Base-by-base conservation (phyloP, 2,113 vertebrate species). In the Oophaga pumilio region DNA sequence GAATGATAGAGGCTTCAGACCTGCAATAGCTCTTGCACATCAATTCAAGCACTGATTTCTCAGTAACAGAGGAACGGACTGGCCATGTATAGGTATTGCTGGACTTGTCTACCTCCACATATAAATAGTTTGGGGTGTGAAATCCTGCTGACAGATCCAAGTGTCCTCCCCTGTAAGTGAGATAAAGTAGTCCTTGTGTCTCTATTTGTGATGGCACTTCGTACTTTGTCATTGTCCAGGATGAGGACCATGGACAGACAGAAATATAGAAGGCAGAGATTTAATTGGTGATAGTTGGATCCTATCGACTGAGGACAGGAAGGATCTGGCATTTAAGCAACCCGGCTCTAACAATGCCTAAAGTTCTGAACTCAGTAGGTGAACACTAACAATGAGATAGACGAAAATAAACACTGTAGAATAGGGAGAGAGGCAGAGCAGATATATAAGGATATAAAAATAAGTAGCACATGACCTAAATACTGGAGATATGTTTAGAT, bases 281-380 rank as follows among this genome's bases (percentile, higher is more conserved):
- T 52, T 83, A 83, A 83, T 83, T 83, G 81, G 81, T 83, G 49
- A 69, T 83, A 26, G 62, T 26, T 68, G 81, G 62, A 68, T 83
- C 43, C 50, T 52, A 15, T 49, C 9, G 43, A 28, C 15, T 33
- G 59, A 53, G 62, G 24, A 66, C 62, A 69, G 43, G 49, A 82
- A 14, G 43, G 50, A 83, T 49, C 12, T 68, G 81, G 81, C 62
- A 53, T 68, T 83, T 64, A 69, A 17, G 81, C 64, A 53, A 26
- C 64, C 62, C 81, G 28, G 64, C 81, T 26, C 22, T 83, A 69
- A 83, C 81, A 83, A 83, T 83, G 81, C 81, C n/a, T 66, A 69
- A 64, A 82, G 81, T 83, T 83, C 62, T 83, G 81, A 83, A 66
- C 81, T 69, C 81, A 68, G 81, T 83, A 68, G 81, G 81, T 28